phyloP scores from a whole-genome alignment of 2,113 vertebrate species.

The Tauraco erythrolophus region DNA sequence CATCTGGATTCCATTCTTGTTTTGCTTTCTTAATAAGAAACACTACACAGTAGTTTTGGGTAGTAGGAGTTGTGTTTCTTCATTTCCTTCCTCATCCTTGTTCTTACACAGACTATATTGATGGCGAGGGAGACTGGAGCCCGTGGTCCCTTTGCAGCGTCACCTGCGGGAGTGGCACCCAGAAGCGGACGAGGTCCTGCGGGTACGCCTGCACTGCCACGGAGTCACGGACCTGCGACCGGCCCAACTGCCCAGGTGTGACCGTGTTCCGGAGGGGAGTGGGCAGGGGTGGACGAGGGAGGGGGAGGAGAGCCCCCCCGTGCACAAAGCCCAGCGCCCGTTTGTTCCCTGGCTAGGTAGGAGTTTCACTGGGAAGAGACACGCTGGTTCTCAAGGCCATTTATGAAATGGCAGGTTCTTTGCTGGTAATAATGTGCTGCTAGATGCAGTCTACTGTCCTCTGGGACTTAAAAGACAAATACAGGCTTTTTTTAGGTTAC shows the following conservation, averaged over 20 bases:
- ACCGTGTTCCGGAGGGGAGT: fast-evolving
- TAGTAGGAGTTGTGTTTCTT: neutral
- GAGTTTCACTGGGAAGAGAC: fast-evolving
- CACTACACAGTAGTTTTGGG: constrained; percentile 44
- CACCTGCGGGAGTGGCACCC: constrained; percentile 91
- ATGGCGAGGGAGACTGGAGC: constrained; percentile 95
- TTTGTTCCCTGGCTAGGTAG: fast-evolving
- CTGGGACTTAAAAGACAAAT: neutral
- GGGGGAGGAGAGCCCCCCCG: neutral
- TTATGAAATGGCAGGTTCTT: neutral
- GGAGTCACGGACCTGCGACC: constrained; percentile 92
- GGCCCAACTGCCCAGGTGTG: constrained; percentile 92
- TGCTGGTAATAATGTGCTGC: neutral
- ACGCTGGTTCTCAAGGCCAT: fast-evolving
- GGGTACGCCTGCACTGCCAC: constrained; percentile 95
- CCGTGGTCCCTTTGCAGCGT: constrained; percentile 91
- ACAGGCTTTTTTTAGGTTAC: neutral
- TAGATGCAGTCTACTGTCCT: neutral
- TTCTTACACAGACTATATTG: constrained; percentile 85
- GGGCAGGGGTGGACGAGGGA: neutral
- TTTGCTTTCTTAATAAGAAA: constrained; percentile 40
- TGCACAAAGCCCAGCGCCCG: fast-evolving
- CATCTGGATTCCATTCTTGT: constrained; percentile 79
- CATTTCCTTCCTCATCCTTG: constrained; percentile 2
- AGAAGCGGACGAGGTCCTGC: constrained; percentile 93